Evolutionary conservation across 35 echinoderm and acorn worm species (phyloP).

Genomic region (Apostichopus californicus): DNA sequence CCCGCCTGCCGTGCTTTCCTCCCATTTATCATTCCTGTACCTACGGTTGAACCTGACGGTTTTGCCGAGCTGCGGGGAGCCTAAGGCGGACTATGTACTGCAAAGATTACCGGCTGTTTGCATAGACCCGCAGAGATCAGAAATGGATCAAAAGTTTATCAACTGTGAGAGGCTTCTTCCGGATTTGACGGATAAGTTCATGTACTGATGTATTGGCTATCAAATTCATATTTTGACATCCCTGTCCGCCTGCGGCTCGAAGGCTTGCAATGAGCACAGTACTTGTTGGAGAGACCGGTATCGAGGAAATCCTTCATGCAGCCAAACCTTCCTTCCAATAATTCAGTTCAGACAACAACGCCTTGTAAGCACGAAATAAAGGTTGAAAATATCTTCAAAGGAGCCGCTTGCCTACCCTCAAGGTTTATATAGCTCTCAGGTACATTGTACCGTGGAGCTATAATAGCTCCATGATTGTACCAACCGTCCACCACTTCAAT

Average conservation of each 20-base stretch:
- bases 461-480: no score
- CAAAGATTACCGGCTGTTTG: constrained; percentile 35
- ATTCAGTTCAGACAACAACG: no score
- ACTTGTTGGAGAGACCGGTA: not conserved
- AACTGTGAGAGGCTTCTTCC: constrained; percentile 9
- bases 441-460: no score
- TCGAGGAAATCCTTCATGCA: not conserved
- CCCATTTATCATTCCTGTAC: not conserved
- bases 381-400: no score
- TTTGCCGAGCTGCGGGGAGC: constrained; percentile 19
- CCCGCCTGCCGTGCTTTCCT: not conserved
- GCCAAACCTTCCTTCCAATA: no score
- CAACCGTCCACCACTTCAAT: no score
- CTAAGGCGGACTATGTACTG: constrained; percentile 5
- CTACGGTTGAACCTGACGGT: not conserved
- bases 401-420: no score
- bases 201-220: not conserved
- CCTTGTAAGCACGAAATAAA: no score
- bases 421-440: no score
- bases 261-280: not conserved
- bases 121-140: constrained; percentile 45
- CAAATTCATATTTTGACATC: constrained; percentile 44
- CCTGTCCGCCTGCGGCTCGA: not conserved
- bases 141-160: constrained; percentile 33
- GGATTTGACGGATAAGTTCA: constrained; percentile 37